Evolutionary conservation across 2,797 vertebrate species (phyloP).

Genomic region (Hydrocynus forskahlii): DNA sequence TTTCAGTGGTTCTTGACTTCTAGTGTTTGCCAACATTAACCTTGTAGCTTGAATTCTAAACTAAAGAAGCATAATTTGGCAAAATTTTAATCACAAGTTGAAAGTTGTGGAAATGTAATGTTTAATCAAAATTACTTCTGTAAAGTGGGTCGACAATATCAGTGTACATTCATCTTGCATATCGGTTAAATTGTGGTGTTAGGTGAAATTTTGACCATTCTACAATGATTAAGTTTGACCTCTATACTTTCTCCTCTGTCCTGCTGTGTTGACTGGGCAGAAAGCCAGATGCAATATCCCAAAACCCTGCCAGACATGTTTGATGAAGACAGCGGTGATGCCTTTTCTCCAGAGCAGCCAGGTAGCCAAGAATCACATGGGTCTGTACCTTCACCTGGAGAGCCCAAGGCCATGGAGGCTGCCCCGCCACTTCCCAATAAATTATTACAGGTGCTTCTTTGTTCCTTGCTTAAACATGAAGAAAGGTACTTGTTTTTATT

Average conservation of each 20-base stretch:
- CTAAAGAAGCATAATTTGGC: neutral
- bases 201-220: neutral
- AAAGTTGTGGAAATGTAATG: neutral
- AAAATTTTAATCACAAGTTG: too few relatives aligned
- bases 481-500: too few relatives aligned
- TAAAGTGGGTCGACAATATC: neutral
- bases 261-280: conserved; percentile 62
- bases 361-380: conserved; percentile 94
- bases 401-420: conserved; percentile 81
- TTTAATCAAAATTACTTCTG: too few relatives aligned
- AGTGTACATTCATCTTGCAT: neutral
- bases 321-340: conserved; percentile 95
- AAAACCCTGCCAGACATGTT: conserved; percentile 81
- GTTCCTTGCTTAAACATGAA: neutral
- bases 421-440: conserved; percentile 74
- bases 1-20: too few relatives aligned
- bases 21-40: too few relatives aligned
- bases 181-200: neutral
- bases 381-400: conserved; percentile 87
- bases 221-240: neutral
- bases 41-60: neutral
- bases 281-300: conserved; percentile 89
- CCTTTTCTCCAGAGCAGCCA: conserved; percentile 93
- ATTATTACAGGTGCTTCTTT: conserved; percentile 80
- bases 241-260: neutral